Conservation (phyloP, 2,888 invertebrate genomes). For the Drosophila mimica region DNA sequence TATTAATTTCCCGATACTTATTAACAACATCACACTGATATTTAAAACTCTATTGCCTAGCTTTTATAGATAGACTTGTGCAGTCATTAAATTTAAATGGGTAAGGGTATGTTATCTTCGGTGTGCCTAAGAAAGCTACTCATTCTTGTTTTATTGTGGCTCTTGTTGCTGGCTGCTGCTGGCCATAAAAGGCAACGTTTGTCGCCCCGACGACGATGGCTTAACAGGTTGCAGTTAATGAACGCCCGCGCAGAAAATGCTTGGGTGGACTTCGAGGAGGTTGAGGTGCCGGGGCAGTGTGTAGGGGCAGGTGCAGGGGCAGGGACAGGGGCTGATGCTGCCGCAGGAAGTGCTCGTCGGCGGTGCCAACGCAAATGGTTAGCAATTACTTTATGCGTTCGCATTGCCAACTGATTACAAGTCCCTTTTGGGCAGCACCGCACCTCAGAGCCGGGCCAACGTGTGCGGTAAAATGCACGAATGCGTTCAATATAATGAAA, state of each 20-base stretch:
- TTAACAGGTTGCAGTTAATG: slow-evolving; percentile 79
- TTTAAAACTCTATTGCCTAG: neutral
- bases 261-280: neutral
- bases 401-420: slow-evolving; percentile 78
- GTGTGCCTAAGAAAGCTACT: neutral
- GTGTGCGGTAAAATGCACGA: slow-evolving; percentile 78
- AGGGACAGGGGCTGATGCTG: neutral
- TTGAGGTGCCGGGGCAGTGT: neutral
- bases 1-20: neutral
- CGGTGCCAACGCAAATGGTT: slow-evolving; percentile 79
- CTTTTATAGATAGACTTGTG: neutral
- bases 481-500: slow-evolving; percentile 79
- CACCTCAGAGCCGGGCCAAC: slow-evolving; percentile 59
- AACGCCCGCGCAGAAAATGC: slow-evolving; percentile 68
- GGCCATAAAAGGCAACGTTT: slow-evolving; percentile 76
- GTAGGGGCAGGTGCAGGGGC: neutral
- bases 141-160: slow-evolving; percentile 25
- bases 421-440: slow-evolving; percentile 64
- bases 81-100: neutral
- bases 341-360: slow-evolving; percentile 49
- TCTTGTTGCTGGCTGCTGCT: slow-evolving; percentile 35
- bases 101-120: slow-evolving; percentile 3
- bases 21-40: neutral
- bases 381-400: slow-evolving; percentile 79
- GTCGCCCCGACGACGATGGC: slow-evolving; percentile 70